phyloP scores from a whole-genome alignment of 2,797 vertebrate genomes.

The Poeciliopsis turneri region DNA sequence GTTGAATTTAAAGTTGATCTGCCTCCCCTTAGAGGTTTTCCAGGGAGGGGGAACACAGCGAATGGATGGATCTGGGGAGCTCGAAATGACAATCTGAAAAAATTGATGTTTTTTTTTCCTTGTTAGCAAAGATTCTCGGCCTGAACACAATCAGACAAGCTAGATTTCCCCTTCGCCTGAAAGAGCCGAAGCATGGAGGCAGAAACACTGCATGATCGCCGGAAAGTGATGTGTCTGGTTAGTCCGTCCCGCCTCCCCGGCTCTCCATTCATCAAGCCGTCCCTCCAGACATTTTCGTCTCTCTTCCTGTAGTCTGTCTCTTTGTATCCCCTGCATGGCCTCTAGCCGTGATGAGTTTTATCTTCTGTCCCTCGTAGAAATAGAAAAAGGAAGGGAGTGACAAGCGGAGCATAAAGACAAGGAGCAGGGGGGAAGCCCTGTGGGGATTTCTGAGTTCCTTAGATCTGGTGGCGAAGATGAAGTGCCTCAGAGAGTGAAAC shows the following conservation, averaged over 20 bases:
- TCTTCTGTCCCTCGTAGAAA: constrained; percentile 43
- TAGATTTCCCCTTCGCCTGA: neutral
- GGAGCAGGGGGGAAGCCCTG: constrained; percentile 2
- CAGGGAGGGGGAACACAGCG: neutral
- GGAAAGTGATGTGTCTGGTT: constrained; percentile 21
- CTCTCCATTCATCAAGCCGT: constrained; percentile 39
- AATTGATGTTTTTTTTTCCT: neutral
- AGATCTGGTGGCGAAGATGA: constrained; percentile 45
- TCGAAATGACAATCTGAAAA: neutral
- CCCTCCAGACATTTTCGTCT: constrained; percentile 48
- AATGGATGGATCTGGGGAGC: neutral
- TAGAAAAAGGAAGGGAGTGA: constrained; percentile 19
- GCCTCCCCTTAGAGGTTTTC: neutral
- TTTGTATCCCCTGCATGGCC: constrained; percentile 40
- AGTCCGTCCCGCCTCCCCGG: constrained; percentile 24
- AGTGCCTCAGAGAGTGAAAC: constrained; percentile 19
- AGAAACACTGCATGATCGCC: constrained; percentile 19
- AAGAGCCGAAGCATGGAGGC: constrained; percentile 20
- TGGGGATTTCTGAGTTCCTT: constrained; percentile 39
- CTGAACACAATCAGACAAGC: constrained; percentile 11
- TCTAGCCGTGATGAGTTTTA: constrained; percentile 46
- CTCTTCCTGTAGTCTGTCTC: constrained; percentile 29
- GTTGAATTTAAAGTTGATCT: no score
- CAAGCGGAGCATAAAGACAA: constrained; percentile 7
- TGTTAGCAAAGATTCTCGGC: neutral